Conservation (phyloP, 2,888 invertebrate genomes). For the Lymantria dispar region DNA sequence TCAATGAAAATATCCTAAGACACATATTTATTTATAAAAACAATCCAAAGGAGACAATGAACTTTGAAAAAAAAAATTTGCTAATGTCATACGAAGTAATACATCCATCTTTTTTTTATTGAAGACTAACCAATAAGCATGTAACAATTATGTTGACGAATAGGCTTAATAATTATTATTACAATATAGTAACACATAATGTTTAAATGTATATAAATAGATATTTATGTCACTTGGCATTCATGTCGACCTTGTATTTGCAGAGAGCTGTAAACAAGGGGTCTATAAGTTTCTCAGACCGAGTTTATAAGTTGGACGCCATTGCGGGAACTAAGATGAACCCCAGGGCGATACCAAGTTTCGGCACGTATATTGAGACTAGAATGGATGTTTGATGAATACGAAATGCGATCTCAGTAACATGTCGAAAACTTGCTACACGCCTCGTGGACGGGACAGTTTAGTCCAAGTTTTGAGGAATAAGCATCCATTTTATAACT, state of each 20-base stretch:
- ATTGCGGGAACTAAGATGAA: slow-evolving; percentile 67
- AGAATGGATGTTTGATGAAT: slow-evolving; percentile 72
- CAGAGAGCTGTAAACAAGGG: slow-evolving; percentile 56
- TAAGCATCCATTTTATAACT: slow-evolving; percentile 26
- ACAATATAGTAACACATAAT: no score
- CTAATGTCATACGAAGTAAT: no score
- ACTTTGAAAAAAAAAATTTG: no score
- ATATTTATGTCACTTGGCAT: slow-evolving; percentile 19
- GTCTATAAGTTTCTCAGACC: slow-evolving; percentile 52
- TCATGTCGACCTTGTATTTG: slow-evolving; percentile 51
- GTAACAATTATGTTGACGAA: slow-evolving; percentile 15
- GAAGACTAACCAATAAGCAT: not conserved
- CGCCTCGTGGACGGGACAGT: slow-evolving; percentile 32
- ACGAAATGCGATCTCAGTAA: slow-evolving; percentile 54
- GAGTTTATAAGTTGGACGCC: slow-evolving; percentile 59
- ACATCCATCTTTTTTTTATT: no score
- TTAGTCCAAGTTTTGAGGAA: slow-evolving; percentile 31
- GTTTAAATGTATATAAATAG: slow-evolving; percentile 4
- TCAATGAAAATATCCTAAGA: no score
- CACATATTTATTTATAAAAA: no score
- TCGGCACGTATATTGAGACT: slow-evolving; percentile 63
- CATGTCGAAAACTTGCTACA: slow-evolving; percentile 41
- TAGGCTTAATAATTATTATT: not conserved
- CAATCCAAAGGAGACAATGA: no score
- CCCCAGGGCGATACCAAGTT: slow-evolving; percentile 65